Percentiles rank a stretch among this genome's conserved stretches.
Evolutionary conservation across 35 echinoderm and acorn worm species (phyloP).

Genomic region (Apostichopus japonicus): DNA sequence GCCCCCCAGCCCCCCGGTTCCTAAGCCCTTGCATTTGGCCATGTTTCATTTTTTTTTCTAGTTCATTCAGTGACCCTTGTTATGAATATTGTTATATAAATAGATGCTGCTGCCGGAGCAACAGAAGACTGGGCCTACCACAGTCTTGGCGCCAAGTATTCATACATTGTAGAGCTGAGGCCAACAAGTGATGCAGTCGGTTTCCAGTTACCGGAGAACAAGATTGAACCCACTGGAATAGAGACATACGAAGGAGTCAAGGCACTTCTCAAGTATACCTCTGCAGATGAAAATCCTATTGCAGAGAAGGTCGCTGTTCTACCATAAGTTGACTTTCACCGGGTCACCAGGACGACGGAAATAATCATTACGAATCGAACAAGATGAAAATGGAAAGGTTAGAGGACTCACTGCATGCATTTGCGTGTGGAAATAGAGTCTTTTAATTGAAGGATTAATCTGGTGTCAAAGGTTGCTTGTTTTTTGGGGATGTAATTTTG

Average conservation of each 20-base stretch:
- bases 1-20: too few relatives aligned
- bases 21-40: too few relatives aligned
- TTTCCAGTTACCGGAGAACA: not conserved
- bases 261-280: not conserved
- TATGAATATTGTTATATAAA: not conserved
- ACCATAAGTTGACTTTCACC: not conserved
- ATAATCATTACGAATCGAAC: too few relatives aligned
- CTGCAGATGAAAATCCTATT: not conserved
- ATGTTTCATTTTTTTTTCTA: too few relatives aligned
- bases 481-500: not conserved
- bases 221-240: conserved; percentile 24
- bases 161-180: conserved; percentile 42
- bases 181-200: not conserved
- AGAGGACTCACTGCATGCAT: too few relatives aligned
- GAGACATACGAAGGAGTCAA: conserved; percentile 46
- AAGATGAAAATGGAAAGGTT: too few relatives aligned
- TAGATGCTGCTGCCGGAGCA: conserved; percentile 33
- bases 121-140: conserved; percentile 41
- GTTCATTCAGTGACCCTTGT: too few relatives aligned
- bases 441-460: not conserved
- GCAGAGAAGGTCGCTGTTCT: not conserved
- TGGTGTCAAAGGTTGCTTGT: too few relatives aligned
- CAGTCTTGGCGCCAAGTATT: conserved; percentile 10
- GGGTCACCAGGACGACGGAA: too few relatives aligned
- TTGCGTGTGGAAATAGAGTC: too few relatives aligned